phyloP scores from a whole-genome alignment of 2,797 vertebrate genomes.

The Tragopan temminckii region DNA sequence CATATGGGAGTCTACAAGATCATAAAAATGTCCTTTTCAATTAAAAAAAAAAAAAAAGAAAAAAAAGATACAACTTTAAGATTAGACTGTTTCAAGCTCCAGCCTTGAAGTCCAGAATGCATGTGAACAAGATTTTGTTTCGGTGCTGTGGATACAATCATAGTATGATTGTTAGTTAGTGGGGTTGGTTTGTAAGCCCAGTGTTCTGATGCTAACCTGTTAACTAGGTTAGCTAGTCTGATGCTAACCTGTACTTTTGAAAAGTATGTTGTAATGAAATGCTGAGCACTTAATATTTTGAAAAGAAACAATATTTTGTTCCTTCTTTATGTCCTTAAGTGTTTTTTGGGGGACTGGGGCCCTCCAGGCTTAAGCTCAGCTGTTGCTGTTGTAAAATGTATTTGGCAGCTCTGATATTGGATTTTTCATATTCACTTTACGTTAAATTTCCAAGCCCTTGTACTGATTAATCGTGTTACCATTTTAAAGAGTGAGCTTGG shows the following conservation, averaged over 20 bases:
- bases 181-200: neutral
- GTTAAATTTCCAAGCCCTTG: conserved; percentile 19
- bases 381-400: conserved; percentile 17
- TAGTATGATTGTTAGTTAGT: neutral
- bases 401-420: conserved; percentile 53
- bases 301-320: neutral
- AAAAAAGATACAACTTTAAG: neutral
- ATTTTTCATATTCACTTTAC: conserved; percentile 51
- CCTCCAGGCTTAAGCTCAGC: neutral
- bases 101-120: neutral
- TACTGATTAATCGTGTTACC: conserved; percentile 48
- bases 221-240: neutral
- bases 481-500: conserved; percentile 52
- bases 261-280: neutral
- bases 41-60: neutral
- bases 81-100: neutral
- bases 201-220: neutral
- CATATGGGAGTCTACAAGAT: neutral
- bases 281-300: neutral
- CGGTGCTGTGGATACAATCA: neutral
- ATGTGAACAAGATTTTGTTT: neutral
- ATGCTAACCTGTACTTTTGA: neutral
- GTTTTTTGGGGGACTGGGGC: neutral
- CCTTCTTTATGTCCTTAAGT: neutral
- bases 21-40: neutral